Conservation (phyloP, 2,888 invertebrate genomes). For the Frankliniella fusca region DNA sequence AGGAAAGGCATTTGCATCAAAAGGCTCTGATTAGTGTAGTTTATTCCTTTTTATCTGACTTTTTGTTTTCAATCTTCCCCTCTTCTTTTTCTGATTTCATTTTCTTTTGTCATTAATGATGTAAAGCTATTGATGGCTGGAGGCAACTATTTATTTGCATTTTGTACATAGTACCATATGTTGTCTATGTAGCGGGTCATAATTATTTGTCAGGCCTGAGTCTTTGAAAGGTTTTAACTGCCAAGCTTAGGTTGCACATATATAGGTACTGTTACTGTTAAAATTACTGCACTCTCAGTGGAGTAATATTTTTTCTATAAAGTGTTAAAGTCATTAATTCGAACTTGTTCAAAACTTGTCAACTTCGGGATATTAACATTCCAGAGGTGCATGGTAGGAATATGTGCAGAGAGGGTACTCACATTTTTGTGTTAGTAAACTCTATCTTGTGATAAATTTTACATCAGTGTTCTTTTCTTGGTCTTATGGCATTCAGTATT, state of each 20-base stretch:
- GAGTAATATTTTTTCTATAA: slow-evolving; percentile 13
- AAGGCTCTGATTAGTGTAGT: slow-evolving; percentile 17
- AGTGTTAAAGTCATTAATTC: slow-evolving; percentile 17
- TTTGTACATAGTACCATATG: slow-evolving; percentile 15
- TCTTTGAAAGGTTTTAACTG: not conserved
- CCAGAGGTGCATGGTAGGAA: slow-evolving; percentile 16
- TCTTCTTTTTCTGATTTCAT: slow-evolving; percentile 10
- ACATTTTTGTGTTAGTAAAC: slow-evolving; percentile 22
- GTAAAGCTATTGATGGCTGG: not conserved
- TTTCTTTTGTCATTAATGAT: not conserved
- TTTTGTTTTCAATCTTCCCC: slow-evolving; percentile 15
- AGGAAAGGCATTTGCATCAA: slow-evolving; percentile 1
- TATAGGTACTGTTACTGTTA: slow-evolving; percentile 10
- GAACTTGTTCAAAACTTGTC: slow-evolving; percentile 13
- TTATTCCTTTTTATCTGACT: not conserved
- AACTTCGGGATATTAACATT: slow-evolving; percentile 21
- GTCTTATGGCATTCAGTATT: slow-evolving; percentile 26
- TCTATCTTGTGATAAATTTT: slow-evolving; percentile 25
- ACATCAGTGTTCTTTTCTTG: slow-evolving; percentile 26
- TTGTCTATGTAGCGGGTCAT: slow-evolving; percentile 13
- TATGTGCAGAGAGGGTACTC: slow-evolving; percentile 26
- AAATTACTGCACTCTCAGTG: slow-evolving; percentile 13
- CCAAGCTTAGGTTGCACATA: slow-evolving; percentile 16
- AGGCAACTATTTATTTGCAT: slow-evolving; percentile 25
- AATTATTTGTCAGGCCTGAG: not conserved